These are phyloP conservation scores for Phyllotreta striolata DNA, from an alignment of 2,888 invertebrate genomes.

Conservation along the genomic window DNA sequence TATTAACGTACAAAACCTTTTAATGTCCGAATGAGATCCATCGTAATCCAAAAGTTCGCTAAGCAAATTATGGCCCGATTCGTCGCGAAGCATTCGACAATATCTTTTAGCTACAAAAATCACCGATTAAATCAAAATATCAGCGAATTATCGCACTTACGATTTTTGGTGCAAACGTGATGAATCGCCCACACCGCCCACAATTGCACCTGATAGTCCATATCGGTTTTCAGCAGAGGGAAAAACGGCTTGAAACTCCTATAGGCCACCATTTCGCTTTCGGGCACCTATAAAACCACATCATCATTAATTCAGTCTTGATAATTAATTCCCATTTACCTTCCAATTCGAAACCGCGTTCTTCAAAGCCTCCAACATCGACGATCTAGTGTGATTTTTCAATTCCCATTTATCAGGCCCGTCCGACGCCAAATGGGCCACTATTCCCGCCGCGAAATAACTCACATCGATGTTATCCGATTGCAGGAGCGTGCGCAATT, in stretches of 20 bases:
- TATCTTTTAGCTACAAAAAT: constrained; percentile 68
- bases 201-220: constrained; percentile 72
- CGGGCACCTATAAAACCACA: constrained; percentile 62
- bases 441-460: constrained; percentile 77
- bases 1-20: constrained; percentile 50
- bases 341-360: constrained; percentile 71
- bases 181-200: constrained; percentile 85
- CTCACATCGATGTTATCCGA: constrained; percentile 73
- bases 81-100: constrained; percentile 70
- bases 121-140: constrained; percentile 6
- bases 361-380: constrained; percentile 65
- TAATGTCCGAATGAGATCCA: constrained; percentile 51
- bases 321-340: constrained; percentile 10
- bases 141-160: constrained; percentile 59
- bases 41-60: constrained; percentile 57
- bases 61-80: constrained; percentile 67
- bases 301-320: neutral
- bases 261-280: constrained; percentile 79
- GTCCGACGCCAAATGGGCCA: constrained; percentile 73
- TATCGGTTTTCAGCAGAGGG: constrained; percentile 67
- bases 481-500: constrained; percentile 54
- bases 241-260: constrained; percentile 77
- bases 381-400: constrained; percentile 46
- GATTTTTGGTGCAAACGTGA: constrained; percentile 78
- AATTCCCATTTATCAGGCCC: constrained; percentile 64